A percentile compares a stretch with the other conserved stretches of the same genome.
phyloP scores from a whole-genome alignment of 2,797 vertebrate species.

The Macropodus opercularis region DNA sequence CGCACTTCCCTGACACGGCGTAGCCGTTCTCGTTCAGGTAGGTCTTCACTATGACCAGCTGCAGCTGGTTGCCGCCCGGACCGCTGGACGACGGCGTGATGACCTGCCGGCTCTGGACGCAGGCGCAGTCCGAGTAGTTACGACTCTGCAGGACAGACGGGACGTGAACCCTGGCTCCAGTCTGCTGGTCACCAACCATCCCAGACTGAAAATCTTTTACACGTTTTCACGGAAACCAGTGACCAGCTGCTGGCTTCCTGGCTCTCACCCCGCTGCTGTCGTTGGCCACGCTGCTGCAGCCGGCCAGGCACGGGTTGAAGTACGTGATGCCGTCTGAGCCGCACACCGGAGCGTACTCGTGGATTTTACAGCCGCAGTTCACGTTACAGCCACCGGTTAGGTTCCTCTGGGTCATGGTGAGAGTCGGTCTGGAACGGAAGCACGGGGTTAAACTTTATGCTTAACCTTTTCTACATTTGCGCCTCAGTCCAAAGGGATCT shows the following conservation, averaged over 20 bases:
- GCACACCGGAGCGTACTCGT: conserved; percentile 96
- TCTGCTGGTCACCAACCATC: too few relatives aligned
- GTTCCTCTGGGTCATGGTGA: conserved; percentile 95
- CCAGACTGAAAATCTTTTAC: too few relatives aligned
- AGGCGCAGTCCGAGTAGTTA: conserved; percentile 96
- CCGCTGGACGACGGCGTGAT: conserved; percentile 90
- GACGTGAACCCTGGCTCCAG: too few relatives aligned
- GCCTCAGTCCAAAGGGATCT: not conserved
- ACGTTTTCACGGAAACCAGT: too few relatives aligned
- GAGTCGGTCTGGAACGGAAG: conserved; percentile 84
- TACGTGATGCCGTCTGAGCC: conserved; percentile 98
- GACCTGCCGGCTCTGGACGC: conserved; percentile 96
- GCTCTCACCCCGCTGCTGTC: conserved; percentile 87
- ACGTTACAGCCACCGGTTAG: conserved; percentile 96
- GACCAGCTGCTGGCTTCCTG: too few relatives aligned
- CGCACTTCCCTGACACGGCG: conserved; percentile 92
- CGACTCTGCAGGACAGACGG: conserved; percentile 78
- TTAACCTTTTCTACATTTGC: not conserved
- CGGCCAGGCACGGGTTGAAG: conserved; percentile 96
- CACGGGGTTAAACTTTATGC: not conserved
- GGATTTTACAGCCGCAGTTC: conserved; percentile 94
- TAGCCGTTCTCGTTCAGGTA: conserved; percentile 96
- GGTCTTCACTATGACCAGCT: conserved; percentile 95
- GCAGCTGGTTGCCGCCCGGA: conserved; percentile 89
- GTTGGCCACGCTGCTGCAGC: conserved; percentile 90